Base-by-base conservation (phyloP, 2,113 vertebrate genomes). In the Fulmarus glacialis region DNA sequence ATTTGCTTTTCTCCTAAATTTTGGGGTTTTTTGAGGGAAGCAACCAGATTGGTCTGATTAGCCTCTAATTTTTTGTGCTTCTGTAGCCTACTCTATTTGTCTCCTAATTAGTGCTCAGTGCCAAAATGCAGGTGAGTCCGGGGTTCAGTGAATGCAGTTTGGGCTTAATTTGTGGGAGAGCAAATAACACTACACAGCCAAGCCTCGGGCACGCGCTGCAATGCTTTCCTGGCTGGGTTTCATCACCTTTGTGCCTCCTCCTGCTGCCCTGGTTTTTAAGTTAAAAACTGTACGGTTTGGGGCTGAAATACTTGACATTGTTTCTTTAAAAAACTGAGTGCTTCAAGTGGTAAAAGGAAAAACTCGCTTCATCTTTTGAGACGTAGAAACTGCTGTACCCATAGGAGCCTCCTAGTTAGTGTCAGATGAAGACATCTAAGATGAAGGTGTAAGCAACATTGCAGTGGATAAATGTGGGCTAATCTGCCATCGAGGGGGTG, bases 401-500 rank as follows among this genome's bases (percentile, higher is more conserved):
- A 2, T 40, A 96, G 95, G 95, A 97, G 87, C 79, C 84, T 93
- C 71, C 91, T 97, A 96, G 96, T 97, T 97, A 97, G 91, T 83
- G 87, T 96, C 91, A 94, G 78, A 91, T 95, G 82, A 92, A 93
- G 93, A 97, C 93, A 91, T 82, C 72, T 73, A 79, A 95, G 87
- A 95, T 96, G 96, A 97, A 95, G 96, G 93, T 88, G 82, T 89
- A 94, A 96, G 94, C 85, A 96, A 93, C 87, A 29, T 89, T 87
- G 89, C 13, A 87, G 91, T 79, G 89, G 70, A 82, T 95, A 95
- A 96, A 95, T 80, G 74, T 93, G 87, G 63, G 87, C 78, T 97
- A 93, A 97, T 95, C 89, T 96, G 82, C 73, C 93, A 77, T 94
- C 7, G 2, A 77, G 91, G 94, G 82, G 43, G 90, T 68, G 67